Percentiles rank a stretch among this genome's conserved stretches.
These are phyloP conservation scores for Teleogryllus occipitalis DNA, from an alignment of 1,140 invertebrate species.

Conservation along the genomic window DNA sequence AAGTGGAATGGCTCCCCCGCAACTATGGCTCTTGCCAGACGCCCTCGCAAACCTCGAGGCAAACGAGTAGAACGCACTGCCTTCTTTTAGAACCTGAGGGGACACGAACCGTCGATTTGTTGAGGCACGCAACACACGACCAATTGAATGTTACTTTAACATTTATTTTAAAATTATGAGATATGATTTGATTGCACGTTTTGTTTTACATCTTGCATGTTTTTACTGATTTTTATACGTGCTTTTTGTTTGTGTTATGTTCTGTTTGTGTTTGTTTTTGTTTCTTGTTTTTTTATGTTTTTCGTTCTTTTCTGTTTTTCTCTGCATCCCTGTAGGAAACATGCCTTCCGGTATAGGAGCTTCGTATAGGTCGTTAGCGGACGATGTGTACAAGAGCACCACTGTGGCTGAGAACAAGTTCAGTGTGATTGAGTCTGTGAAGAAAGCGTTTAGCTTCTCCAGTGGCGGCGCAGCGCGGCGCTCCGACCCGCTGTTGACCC, in stretches of 20 bases:
- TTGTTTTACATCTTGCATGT: neutral
- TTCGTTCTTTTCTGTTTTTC: conserved; percentile 21
- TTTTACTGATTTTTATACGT: neutral
- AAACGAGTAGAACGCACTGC: no score
- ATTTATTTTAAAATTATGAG: no score
- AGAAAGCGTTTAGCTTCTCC: conserved; percentile 52
- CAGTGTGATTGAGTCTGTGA: conserved; percentile 49
- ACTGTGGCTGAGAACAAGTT: conserved; percentile 47
- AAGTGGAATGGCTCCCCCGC: no score
- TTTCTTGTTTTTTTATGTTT: conserved; percentile 15
- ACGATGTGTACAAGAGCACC: conserved; percentile 54
- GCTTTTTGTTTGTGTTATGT: conserved; percentile 12
- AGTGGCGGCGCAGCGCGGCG: conserved; percentile 36
- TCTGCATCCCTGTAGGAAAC: conserved; percentile 9
- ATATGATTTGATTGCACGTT: neutral
- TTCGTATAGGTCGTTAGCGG: conserved; percentile 53
- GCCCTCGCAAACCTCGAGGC: no score
- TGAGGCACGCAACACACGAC: no score
- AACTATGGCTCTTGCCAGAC: no score
- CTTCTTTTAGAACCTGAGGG: neutral
- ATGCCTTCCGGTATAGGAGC: conserved; percentile 51
- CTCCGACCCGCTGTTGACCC: conserved; percentile 42
- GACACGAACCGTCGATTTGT: neutral
- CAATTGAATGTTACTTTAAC: no score
- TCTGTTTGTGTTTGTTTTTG: conserved; percentile 18